Base-by-base conservation (phyloP, 2,113 vertebrate species). In the Chloropsis cyanopogon region DNA sequence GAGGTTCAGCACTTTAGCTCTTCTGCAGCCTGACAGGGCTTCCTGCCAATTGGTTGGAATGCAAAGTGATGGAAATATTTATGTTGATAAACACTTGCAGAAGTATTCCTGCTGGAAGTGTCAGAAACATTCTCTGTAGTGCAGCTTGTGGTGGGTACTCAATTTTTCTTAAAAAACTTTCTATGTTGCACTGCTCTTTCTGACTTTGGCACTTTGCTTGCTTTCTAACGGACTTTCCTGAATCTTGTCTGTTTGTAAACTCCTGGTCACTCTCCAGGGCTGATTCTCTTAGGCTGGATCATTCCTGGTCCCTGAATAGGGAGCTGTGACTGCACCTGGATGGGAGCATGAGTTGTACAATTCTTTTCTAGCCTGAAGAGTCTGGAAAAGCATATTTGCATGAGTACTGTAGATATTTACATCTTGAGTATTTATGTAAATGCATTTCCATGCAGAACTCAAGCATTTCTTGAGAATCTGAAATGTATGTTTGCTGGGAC, bases 301-400 rank as follows among this genome's bases (percentile, higher is more conserved):
- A 35, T 44, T 81, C 65, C 64, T 86, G 7, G 24, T 54, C 20
- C 11, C 23, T 68, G n/a, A 26, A 47, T 6, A 53, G 21, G n/a
- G 33, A 91, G 4, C 25, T 68, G 20, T 21, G 71, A 24, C 26
- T 90, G 75, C 41, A 33, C 7, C 21, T 49, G 26, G 24, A 19
- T 6, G 52, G 47, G 10, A 64, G 5, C 4, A 9, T 2, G 8
- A 69, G 9, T 39, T 52, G 4, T 19, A 56, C 6, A 44, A 4
- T 24, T 41, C 47, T 53, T 66, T 91, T 18, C 18, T 37, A 44
- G 14, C 19, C 20, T 28, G 21, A 60, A 69, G 20, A 60, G 56
- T 60, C 20, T 3, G 1, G 70, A 25, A 4, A 31, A 44, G 7
- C 0, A 0, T 64, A 78, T 94, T 42, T 3, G 0, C 17, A 14